Evolutionary conservation across 2,113 vertebrate species (phyloP), one percentile per base, ranked within the genome.

Genomic region (Labeo catla): DNA sequence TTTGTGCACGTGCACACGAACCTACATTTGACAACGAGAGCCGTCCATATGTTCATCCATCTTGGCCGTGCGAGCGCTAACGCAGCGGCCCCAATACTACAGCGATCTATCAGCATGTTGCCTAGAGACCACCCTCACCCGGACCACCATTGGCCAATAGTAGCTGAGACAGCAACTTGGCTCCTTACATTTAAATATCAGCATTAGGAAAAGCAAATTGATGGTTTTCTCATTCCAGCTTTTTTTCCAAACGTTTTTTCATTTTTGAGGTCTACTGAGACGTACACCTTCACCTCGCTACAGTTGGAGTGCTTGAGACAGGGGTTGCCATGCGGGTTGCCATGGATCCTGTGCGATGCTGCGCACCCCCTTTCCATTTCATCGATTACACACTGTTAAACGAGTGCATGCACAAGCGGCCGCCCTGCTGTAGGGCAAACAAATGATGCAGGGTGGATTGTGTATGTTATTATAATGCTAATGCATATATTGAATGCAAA

Each of bases 251-350:
- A 72, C 28, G 76, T 72, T 8, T 21, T 3, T 23, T 6, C n/a
- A 49, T 74, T 61, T 47, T 59, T 16, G 28, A 11, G 13, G 45
- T 28, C 13, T 59, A 61, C 16, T 1, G 6, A 21, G 43, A n/a
- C 50, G 0, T 28, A 77, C 21, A 28, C 49, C 19, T 83, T 77
- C n/a, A 83, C 72, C 49, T 65, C 34, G 50, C 78, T 79, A 84
- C 88, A 89, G 50, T n/a, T 63, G 19, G 57, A 86, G 76, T 8
- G 23, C 81, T n/a, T 57, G 68, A 57, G 84, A 81, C 57, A 74
- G 49, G 65, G 76, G 86, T 76, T 87, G 61, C 76, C 36, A 87
- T 83, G 66, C 83, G 19, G 73, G 88, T 87, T 89, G 74, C 86
- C 43, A 88, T 81, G 77, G 85, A 83, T 77, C 59, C 78, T 36